phyloP scores from a whole-genome alignment of 2,797 vertebrate genomes.

The Pipistrellus nathusii region DNA sequence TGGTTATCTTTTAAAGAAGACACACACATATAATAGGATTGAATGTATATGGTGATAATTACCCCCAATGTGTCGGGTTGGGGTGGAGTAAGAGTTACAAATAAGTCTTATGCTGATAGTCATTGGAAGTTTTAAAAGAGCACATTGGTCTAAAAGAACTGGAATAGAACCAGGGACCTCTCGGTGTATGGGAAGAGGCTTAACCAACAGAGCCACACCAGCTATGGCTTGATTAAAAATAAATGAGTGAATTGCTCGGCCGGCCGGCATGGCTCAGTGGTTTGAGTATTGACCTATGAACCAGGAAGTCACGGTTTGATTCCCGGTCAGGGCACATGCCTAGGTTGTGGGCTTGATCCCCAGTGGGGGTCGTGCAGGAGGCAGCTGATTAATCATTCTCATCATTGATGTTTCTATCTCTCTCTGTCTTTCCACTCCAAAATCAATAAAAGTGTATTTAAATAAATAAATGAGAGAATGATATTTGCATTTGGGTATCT shows the following conservation, averaged over 20 bases:
- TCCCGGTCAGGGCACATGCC: no score
- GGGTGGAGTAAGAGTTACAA: background rate
- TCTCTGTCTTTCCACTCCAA: no score
- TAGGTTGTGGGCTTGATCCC: no score
- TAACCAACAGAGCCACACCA: background rate
- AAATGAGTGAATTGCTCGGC: background rate
- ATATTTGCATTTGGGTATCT: background rate
- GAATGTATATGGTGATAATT: background rate
- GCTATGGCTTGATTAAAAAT: background rate
- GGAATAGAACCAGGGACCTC: no score
- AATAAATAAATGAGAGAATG: background rate
- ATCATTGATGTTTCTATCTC: no score
- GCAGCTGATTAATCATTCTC: no score
- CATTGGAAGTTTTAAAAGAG: conserved; percentile 42
- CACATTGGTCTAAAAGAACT: background rate
- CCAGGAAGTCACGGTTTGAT: no score
- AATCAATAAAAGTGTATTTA: no score
- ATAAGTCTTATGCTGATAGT: background rate
- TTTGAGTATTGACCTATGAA: no score
- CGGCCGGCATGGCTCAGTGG: no score
- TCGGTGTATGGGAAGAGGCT: no score
- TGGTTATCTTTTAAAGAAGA: background rate
- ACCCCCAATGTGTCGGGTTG: background rate
- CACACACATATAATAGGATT: background rate
- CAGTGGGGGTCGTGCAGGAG: no score